Evolutionary conservation across 1,140 invertebrate genomes (phyloP).

Genomic region (Pectinophora gossypiella): DNA sequence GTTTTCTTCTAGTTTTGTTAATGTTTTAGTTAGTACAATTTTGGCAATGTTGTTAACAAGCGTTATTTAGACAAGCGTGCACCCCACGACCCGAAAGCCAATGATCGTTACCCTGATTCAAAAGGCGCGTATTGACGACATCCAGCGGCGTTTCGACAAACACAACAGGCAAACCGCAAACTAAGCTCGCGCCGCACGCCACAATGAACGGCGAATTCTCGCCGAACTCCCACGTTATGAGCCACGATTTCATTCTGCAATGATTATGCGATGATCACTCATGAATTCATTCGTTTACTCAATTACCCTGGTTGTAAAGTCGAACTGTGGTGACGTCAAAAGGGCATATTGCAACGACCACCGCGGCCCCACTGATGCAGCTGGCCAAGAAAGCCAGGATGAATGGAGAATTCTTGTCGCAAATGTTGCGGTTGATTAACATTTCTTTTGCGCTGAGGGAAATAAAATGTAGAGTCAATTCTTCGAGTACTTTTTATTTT

Average conservation of each 20-base stretch:
- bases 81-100: not conserved
- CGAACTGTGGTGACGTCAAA: constrained; percentile 90
- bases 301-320: constrained; percentile 89
- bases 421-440: constrained; percentile 76
- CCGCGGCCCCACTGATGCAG: constrained; percentile 82
- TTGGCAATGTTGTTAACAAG: too few relatives aligned
- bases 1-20: too few relatives aligned
- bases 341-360: constrained; percentile 86
- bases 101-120: constrained; percentile 54
- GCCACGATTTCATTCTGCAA: constrained; percentile 74
- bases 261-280: too few relatives aligned
- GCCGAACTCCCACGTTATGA: constrained; percentile 75
- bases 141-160: constrained; percentile 90
- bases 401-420: constrained; percentile 70
- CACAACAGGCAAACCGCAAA: constrained; percentile 83
- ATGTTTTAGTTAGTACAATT: too few relatives aligned
- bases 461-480: too few relatives aligned
- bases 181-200: constrained; percentile 82
- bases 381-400: constrained; percentile 82
- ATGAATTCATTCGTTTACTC: too few relatives aligned
- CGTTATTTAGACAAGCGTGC: too few relatives aligned
- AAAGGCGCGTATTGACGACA: constrained; percentile 57
- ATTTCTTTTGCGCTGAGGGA: constrained; percentile 74
- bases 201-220: constrained; percentile 74
- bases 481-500: too few relatives aligned